Percentiles rank a stretch among this genome's conserved stretches.
phyloP scores from a whole-genome alignment of 2,888 invertebrate species.

The Calameuta filiformis region DNA sequence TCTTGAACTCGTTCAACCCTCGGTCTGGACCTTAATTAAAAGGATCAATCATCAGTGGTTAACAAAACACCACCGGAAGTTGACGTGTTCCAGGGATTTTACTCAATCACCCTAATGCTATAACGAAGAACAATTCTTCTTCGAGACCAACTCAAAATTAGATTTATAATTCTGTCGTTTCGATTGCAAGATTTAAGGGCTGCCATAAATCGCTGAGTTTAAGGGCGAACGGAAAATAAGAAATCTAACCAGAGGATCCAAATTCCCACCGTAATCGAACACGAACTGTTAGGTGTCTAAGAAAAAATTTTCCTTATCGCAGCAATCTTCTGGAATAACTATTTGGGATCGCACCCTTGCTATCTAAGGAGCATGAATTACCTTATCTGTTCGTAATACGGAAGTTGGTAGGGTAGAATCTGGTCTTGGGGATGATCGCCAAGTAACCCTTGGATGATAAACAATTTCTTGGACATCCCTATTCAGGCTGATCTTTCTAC shows the following conservation, averaged over 20 bases:
- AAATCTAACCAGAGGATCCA: not conserved
- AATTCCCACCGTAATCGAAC: not conserved
- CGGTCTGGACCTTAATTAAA: not conserved
- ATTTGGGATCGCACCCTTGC: not conserved
- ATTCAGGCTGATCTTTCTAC: too few species aligned
- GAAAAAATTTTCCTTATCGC: not conserved
- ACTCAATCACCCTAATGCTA: not conserved
- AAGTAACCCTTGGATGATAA: too few species aligned
- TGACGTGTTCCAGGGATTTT: not conserved
- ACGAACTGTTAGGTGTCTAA: not conserved
- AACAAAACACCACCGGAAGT: not conserved
- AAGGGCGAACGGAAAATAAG: not conserved
- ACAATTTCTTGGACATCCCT: too few species aligned
- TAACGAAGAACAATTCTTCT: not conserved
- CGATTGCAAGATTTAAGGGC: not conserved
- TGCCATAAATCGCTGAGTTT: not conserved
- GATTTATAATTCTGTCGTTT: not conserved
- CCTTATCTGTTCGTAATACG: too few species aligned
- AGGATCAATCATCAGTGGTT: not conserved
- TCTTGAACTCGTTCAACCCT: not conserved
- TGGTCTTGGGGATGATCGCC: too few species aligned
- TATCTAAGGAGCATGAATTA: too few species aligned
- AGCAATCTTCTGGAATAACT: not conserved
- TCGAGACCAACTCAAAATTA: not conserved
- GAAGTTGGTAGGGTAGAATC: too few species aligned